phyloP scores from a whole-genome alignment of 2,888 invertebrate genomes.

The Cyclophora albipunctata region DNA sequence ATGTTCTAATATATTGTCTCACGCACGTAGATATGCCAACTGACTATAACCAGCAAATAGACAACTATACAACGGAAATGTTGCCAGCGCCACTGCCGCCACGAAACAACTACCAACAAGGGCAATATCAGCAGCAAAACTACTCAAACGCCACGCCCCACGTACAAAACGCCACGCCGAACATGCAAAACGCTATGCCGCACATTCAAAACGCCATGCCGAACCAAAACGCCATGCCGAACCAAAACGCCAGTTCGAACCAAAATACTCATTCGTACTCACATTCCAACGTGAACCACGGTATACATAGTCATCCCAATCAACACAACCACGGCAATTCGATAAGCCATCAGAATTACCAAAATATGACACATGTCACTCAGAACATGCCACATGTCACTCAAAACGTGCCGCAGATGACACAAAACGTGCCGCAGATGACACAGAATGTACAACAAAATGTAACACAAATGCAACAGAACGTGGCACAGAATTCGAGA shows the following conservation, averaged over 20 bases:
- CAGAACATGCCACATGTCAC: too few species aligned
- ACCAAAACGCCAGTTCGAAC: conserved; percentile 11
- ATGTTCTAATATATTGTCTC: conserved; percentile 25
- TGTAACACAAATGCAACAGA: conserved; percentile 22
- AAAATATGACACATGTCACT: too few species aligned
- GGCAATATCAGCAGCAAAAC: conserved; percentile 3
- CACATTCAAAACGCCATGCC: conserved; percentile 1
- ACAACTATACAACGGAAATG: conserved; percentile 68
- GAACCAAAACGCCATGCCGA: conserved; percentile 1
- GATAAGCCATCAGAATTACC: neutral
- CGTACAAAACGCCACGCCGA: neutral
- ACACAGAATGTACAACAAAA: conserved; percentile 11
- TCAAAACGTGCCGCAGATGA: neutral
- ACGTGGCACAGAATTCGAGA: conserved; percentile 26
- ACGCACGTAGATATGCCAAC: conserved; percentile 46
- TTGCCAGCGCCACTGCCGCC: conserved; percentile 53
- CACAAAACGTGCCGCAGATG: conserved; percentile 2
- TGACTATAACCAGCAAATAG: conserved; percentile 69
- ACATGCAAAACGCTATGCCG: neutral
- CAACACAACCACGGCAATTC: conserved; percentile 5
- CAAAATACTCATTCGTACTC: too few species aligned
- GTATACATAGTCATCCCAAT: too few species aligned
- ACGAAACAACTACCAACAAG: conserved; percentile 56
- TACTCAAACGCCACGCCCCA: conserved; percentile 8
- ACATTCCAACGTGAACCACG: too few species aligned